Evolutionary conservation across 2,888 invertebrate genomes (phyloP).

Genomic region (Chrysodeixis includens): DNA sequence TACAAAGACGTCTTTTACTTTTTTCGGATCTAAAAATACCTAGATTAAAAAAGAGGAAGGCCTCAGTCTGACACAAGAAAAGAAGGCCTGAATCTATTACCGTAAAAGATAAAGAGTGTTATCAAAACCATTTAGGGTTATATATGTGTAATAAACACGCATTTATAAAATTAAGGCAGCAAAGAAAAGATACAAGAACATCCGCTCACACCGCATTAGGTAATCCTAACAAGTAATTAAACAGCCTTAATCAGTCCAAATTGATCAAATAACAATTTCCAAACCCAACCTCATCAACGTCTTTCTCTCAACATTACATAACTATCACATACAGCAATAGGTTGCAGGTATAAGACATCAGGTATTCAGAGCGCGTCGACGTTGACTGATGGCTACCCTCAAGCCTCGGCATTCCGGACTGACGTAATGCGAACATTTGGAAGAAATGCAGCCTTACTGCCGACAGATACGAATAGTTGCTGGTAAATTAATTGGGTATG

Average conservation of each 20-base stretch:
- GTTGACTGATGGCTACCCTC: slow-evolving; percentile 67
- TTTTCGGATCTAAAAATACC: too few relatives aligned
- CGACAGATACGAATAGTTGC: slow-evolving; percentile 30
- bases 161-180: too few relatives aligned
- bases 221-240: too few relatives aligned
- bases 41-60: too few relatives aligned
- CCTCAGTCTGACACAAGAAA: too few relatives aligned
- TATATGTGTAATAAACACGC: too few relatives aligned
- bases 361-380: slow-evolving; percentile 72
- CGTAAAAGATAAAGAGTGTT: too few relatives aligned
- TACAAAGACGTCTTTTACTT: too few relatives aligned
- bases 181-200: too few relatives aligned
- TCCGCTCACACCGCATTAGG: too few relatives aligned
- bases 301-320: slow-evolving; percentile 20
- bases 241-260: not conserved
- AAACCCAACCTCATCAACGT: slow-evolving; percentile 20
- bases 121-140: too few relatives aligned
- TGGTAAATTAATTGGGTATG: slow-evolving; percentile 33
- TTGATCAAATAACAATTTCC: not conserved
- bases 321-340: slow-evolving; percentile 25
- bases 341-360: slow-evolving; percentile 64
- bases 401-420: slow-evolving; percentile 33
- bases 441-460: slow-evolving; percentile 37
- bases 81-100: too few relatives aligned
- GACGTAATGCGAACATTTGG: slow-evolving; percentile 38